phyloP scores from a whole-genome alignment of 1,140 invertebrate species.

The Papilio dardanus region DNA sequence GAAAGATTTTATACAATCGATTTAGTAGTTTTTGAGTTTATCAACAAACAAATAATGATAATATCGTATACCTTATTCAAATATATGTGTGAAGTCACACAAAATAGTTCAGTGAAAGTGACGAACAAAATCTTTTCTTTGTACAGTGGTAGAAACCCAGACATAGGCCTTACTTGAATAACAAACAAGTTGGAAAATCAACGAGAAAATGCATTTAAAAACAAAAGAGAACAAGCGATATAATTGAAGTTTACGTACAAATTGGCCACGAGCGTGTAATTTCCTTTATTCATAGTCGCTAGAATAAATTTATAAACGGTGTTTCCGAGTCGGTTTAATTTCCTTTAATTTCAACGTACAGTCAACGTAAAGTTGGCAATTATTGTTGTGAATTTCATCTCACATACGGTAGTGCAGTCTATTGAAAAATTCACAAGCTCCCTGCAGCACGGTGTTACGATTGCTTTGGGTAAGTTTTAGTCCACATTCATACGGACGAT shows the following conservation, averaged over 20 bases:
- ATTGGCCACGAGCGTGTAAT: conserved; percentile 10
- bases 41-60: too few species aligned
- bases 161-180: background rate
- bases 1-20: too few species aligned
- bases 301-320: conserved; percentile 34
- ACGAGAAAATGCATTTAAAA: background rate
- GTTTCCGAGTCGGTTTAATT: conserved; percentile 27
- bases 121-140: too few species aligned
- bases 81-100: too few species aligned
- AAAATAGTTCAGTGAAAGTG: too few species aligned
- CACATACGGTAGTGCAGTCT: conserved; percentile 41
- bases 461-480: background rate
- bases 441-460: background rate
- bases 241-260: conserved; percentile 27
- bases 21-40: too few species aligned
- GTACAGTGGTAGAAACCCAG: background rate
- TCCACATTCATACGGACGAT: too few species aligned
- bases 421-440: conserved; percentile 45
- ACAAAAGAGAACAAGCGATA: conserved; percentile 10
- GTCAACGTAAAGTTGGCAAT: conserved; percentile 33
- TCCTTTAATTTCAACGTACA: conserved; percentile 29
- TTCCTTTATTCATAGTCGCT: conserved; percentile 3
- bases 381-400: conserved; percentile 41
- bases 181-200: background rate
- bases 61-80: too few species aligned